A percentile compares a stretch with the other conserved stretches of the same genome.
These are phyloP conservation scores for Cryptocheilus praepositus DNA, from an alignment of 2,888 invertebrate genomes.

Conservation along the genomic window DNA sequence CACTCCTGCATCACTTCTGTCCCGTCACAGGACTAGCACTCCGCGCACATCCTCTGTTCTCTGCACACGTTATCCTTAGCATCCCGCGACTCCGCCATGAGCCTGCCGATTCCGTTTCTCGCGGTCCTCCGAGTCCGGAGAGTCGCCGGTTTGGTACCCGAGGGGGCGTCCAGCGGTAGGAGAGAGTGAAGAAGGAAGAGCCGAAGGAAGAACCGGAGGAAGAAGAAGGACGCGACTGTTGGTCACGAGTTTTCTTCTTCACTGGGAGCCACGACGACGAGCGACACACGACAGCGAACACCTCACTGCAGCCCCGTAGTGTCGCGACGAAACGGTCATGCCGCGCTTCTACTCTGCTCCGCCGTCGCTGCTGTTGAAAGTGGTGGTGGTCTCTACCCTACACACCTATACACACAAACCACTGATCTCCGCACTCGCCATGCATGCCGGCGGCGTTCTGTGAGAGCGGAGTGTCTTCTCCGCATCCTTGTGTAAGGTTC, in stretches of 20 bases:
- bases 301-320: slow-evolving; percentile 42
- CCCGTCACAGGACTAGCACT: too few species aligned
- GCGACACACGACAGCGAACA: slow-evolving; percentile 36
- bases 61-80: too few species aligned
- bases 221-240: slow-evolving; percentile 17
- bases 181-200: neutral
- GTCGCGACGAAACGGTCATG: slow-evolving; percentile 41
- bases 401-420: slow-evolving; percentile 1
- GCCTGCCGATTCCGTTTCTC: too few species aligned
- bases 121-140: neutral
- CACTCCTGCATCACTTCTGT: too few species aligned
- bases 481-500: slow-evolving; percentile 12
- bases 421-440: slow-evolving; percentile 2
- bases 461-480: too few species aligned
- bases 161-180: neutral
- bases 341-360: slow-evolving; percentile 49
- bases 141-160: slow-evolving; percentile 2
- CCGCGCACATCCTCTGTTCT: too few species aligned
- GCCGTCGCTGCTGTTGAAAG: neutral
- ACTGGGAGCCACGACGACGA: slow-evolving; percentile 28
- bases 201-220: too few species aligned
- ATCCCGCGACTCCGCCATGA: too few species aligned
- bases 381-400: slow-evolving; percentile 37
- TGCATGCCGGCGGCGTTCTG: neutral
- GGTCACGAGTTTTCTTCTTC: slow-evolving; percentile 5